Percentiles rank a stretch among this genome's conserved stretches.
Conservation (phyloP, 2,797 vertebrate species). For the Apogon hyalosoma region DNA sequence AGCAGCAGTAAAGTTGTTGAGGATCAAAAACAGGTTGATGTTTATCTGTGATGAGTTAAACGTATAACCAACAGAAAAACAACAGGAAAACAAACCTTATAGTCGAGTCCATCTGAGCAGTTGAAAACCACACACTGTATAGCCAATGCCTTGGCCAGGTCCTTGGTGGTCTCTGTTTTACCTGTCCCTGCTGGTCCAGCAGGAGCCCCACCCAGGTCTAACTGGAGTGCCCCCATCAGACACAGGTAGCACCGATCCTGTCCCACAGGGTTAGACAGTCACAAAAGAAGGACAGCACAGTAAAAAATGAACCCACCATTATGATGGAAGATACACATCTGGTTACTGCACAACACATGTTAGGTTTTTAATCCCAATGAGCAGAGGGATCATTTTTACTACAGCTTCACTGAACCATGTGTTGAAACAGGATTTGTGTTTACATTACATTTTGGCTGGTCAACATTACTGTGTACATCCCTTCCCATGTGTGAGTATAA, state of each 20-base stretch:
- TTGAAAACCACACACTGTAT: constrained; percentile 94
- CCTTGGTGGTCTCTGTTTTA: constrained; percentile 92
- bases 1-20: too few species aligned
- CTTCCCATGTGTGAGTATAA: too few species aligned
- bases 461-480: too few species aligned
- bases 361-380: too few species aligned
- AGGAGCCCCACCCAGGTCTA: constrained; percentile 90
- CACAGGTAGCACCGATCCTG: constrained; percentile 93
- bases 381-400: too few species aligned
- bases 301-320: not conserved
- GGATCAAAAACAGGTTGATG: too few species aligned
- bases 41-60: too few species aligned
- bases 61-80: too few species aligned
- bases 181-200: constrained; percentile 91
- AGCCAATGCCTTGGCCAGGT: constrained; percentile 90
- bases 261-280: not conserved
- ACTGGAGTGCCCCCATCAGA: constrained; percentile 92
- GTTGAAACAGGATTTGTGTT: too few species aligned
- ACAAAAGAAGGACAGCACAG: not conserved
- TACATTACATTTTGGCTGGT: too few species aligned
- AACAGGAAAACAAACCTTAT: constrained; percentile 79
- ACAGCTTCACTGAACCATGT: too few species aligned
- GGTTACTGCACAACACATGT: too few species aligned
- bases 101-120: constrained; percentile 92
- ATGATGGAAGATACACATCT: not conserved